Evolutionary conservation across 2,888 invertebrate genomes (phyloP).

Genomic region (Erebia ligea): DNA sequence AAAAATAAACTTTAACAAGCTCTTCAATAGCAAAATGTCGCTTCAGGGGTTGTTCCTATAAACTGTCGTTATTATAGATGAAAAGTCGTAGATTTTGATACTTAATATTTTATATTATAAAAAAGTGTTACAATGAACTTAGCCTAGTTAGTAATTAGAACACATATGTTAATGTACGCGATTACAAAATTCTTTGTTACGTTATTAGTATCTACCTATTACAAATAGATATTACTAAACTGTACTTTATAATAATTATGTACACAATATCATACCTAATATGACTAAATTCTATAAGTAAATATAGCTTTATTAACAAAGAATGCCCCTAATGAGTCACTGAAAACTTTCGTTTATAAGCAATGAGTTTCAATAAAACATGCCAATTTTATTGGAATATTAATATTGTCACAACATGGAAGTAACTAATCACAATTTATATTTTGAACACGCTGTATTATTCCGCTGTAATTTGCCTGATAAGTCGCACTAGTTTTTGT

Average conservation of each 20-base stretch:
- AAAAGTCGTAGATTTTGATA: too few relatives aligned
- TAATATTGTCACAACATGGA: conserved; percentile 5
- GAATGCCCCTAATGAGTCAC: conserved; percentile 57
- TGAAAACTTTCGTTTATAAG: conserved; percentile 64
- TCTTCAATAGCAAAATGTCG: too few relatives aligned
- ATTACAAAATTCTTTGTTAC: conserved; percentile 46
- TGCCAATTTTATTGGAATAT: conserved; percentile 25
- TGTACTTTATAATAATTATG: too few relatives aligned
- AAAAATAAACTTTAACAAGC: too few relatives aligned
- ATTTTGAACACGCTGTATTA: conserved; percentile 35
- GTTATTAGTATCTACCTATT: conserved; percentile 24
- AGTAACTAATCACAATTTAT: neutral
- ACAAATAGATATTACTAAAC: conserved; percentile 57
- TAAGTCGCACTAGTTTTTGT: conserved; percentile 1
- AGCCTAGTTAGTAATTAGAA: conserved; percentile 41
- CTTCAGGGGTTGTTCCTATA: too few relatives aligned
- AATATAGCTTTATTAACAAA: conserved; percentile 30
- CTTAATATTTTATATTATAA: neutral
- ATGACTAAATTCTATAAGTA: conserved; percentile 31
- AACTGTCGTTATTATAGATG: too few relatives aligned
- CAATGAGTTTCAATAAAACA: conserved; percentile 34
- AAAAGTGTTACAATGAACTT: conserved; percentile 21
- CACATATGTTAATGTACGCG: conserved; percentile 36
- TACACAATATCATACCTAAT: conserved; percentile 25
- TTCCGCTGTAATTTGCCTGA: neutral